Evolutionary conservation across 2,888 invertebrate species (phyloP).

Genomic region (Belgica antarctica): DNA sequence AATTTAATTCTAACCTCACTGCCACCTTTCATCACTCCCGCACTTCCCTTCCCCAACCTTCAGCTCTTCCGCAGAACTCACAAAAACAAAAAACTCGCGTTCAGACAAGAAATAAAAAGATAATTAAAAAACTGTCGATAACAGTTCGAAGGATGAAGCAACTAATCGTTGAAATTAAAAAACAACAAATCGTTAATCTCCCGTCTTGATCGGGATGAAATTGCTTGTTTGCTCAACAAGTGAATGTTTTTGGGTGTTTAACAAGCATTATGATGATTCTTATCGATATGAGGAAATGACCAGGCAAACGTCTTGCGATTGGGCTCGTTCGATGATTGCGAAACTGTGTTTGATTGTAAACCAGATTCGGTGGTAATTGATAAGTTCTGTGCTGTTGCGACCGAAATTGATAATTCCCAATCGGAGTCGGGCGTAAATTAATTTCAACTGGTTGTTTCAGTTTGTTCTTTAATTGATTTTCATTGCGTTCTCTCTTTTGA

Average conservation of each 20-base stretch:
- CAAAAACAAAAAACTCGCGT: too few species aligned
- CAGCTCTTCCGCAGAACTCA: too few species aligned
- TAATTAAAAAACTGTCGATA: conserved; percentile 16
- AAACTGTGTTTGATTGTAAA: conserved; percentile 6
- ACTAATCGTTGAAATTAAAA: conserved; percentile 27
- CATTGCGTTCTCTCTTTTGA: not conserved
- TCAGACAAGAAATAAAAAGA: conserved; percentile 14
- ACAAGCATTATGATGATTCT: conserved; percentile 11
- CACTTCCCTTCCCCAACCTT: too few species aligned
- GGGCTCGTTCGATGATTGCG: conserved; percentile 9
- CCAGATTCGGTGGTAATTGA: not conserved
- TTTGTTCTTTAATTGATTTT: conserved; percentile 15
- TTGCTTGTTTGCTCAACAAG: conserved; percentile 29
- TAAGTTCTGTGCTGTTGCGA: not conserved
- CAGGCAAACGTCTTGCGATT: not conserved
- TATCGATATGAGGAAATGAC: conserved; percentile 31
- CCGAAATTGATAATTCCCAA: not conserved
- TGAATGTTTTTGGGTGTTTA: conserved; percentile 20
- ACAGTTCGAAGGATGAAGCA: not conserved
- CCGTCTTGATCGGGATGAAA: conserved; percentile 12
- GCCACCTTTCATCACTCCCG: too few species aligned
- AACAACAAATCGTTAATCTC: conserved; percentile 20
- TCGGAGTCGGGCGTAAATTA: not conserved
- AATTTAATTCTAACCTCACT: too few species aligned
- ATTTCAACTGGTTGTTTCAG: conserved; percentile 5